phyloP scores from a whole-genome alignment of 2,888 invertebrate species.

The Orthonychiurus folsomi region DNA sequence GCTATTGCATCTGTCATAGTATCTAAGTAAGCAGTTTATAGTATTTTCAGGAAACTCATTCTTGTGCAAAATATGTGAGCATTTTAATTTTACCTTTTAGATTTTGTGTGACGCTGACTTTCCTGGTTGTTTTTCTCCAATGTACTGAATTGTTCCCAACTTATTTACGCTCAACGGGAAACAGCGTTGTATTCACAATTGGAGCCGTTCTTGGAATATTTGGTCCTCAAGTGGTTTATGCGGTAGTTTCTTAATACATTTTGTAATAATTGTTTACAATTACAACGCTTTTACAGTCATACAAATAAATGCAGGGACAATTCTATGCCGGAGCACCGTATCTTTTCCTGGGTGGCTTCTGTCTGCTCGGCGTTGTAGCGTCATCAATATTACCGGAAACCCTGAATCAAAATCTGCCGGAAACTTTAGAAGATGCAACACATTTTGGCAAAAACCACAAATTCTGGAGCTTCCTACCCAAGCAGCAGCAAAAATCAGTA shows the following conservation, averaged over 20 bases:
- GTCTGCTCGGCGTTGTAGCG: constrained; percentile 43
- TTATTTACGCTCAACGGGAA: constrained; percentile 56
- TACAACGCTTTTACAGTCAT: not conserved
- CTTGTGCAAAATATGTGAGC: not conserved
- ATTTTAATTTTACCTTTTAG: constrained; percentile 8
- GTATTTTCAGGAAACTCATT: too few relatives aligned
- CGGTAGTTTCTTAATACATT: constrained; percentile 48
- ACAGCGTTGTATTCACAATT: constrained; percentile 53
- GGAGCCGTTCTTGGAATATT: constrained; percentile 51
- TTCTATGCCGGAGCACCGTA: constrained; percentile 12
- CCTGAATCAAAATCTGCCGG: constrained; percentile 54
- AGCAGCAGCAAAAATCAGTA: too few relatives aligned
- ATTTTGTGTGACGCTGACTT: constrained; percentile 47
- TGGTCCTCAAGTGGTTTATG: constrained; percentile 54
- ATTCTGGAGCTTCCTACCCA: constrained; percentile 39
- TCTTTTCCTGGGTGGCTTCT: constrained; percentile 21
- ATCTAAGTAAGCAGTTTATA: constrained; percentile 11
- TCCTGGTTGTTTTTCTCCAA: constrained; percentile 54
- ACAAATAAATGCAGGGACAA: constrained; percentile 10
- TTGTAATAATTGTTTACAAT: not conserved
- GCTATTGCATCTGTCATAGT: constrained; percentile 6
- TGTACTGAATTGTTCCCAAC: constrained; percentile 56
- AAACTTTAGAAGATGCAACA: constrained; percentile 55
- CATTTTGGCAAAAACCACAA: constrained; percentile 49
- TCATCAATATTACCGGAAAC: constrained; percentile 55